A percentile compares a stretch with the other conserved stretches of the same genome.
Evolutionary conservation across 2,888 invertebrate species (phyloP).

Genomic region (Ophion ellenae): DNA sequence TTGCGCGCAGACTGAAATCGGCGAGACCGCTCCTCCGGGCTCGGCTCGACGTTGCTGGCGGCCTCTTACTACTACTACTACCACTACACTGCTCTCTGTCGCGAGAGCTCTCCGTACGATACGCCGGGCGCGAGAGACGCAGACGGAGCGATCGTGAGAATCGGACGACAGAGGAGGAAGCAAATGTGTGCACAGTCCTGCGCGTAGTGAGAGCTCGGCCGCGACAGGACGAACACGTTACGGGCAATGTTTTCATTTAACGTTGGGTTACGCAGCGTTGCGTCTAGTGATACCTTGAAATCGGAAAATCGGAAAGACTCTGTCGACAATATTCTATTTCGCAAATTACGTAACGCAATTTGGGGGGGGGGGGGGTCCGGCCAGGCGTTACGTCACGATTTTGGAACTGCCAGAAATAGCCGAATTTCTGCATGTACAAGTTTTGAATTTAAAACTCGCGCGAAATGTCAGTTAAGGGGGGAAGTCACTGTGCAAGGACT

Average conservation of each 20-base stretch:
- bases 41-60: slow-evolving; percentile 60
- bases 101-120: background rate
- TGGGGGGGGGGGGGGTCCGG: no score
- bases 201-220: background rate
- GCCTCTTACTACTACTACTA: slow-evolving; percentile 41
- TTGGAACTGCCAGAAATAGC: no score
- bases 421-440: no score
- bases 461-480: no score
- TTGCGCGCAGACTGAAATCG: slow-evolving; percentile 80
- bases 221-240: background rate
- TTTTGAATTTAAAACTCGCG: no score
- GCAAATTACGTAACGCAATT: no score
- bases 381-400: no score
- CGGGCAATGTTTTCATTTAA: background rate
- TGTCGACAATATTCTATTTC: no score
- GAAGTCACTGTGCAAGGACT: no score
- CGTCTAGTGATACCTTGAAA: no score
- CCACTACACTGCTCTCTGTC: background rate
- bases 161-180: background rate
- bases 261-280: no score
- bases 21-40: slow-evolving; percentile 67
- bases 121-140: background rate
- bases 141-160: background rate
- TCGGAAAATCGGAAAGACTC: no score
- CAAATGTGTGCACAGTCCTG: background rate